Percentiles rank a stretch among this genome's conserved stretches.
phyloP scores from a whole-genome alignment of 2,113 vertebrate genomes.

The Pycnonotus jocosus region DNA sequence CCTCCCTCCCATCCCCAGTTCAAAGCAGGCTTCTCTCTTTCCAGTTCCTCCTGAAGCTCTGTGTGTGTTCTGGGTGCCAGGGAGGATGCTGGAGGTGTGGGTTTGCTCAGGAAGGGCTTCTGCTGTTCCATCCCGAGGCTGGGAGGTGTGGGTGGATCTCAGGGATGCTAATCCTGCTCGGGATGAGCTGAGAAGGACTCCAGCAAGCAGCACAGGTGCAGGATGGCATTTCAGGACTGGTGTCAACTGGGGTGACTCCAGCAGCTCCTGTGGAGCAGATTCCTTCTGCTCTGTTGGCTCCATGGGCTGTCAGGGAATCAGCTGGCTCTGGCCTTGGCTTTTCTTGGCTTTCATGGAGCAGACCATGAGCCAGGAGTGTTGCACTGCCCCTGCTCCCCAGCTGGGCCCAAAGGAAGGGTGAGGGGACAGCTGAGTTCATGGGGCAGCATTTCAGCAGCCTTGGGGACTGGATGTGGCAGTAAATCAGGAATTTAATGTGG shows the following conservation, averaged over 20 bases:
- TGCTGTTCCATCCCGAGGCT: background rate
- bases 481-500: background rate
- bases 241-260: background rate
- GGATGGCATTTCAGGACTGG: background rate
- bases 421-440: background rate
- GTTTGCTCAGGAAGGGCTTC: background rate
- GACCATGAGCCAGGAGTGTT: background rate
- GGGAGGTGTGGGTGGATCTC: background rate
- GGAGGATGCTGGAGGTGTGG: background rate
- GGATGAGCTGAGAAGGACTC: background rate
- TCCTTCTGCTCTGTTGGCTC: background rate
- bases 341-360: background rate
- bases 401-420: background rate
- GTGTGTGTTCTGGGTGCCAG: accelerated
- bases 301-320: background rate
- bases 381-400: background rate
- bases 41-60: background rate
- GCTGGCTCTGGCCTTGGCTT: background rate
- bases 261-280: background rate
- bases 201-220: background rate
- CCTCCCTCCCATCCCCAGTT: background rate
- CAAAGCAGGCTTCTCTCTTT: background rate
- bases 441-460: background rate
- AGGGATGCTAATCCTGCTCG: background rate
- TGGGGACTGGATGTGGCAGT: accelerated